Conservation (phyloP, 2,888 invertebrate genomes). For the Slavum lentiscoides region DNA sequence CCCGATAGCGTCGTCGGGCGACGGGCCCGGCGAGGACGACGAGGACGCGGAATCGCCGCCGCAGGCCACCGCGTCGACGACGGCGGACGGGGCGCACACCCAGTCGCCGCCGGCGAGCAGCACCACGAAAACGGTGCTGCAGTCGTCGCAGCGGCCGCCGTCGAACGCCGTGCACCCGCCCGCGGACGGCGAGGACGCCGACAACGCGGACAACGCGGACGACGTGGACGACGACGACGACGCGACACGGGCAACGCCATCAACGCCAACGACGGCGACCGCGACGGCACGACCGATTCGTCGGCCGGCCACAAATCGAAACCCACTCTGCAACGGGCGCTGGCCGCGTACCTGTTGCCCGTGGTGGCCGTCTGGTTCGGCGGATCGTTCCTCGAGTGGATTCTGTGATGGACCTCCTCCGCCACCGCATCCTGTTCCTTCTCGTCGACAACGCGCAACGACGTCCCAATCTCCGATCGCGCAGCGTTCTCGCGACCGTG, state of each 20-base stretch:
- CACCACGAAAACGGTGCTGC: too few relatives aligned
- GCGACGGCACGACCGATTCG: background rate
- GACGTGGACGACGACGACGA: conserved; percentile 55
- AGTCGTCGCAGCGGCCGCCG: background rate
- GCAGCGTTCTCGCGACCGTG: too few relatives aligned
- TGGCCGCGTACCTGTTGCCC: conserved; percentile 77
- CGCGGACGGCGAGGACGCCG: conserved; percentile 56
- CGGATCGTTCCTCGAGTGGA: conserved; percentile 77
- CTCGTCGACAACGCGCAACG: too few relatives aligned
- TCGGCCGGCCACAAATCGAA: conserved; percentile 54
- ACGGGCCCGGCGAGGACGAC: conserved; percentile 46
- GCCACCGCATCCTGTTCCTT: background rate
- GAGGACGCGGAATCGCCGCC: background rate
- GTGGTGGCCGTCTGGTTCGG: conserved; percentile 86
- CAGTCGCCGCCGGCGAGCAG: too few relatives aligned
- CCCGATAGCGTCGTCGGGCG: conserved; percentile 32
- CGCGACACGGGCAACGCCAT: conserved; percentile 39
- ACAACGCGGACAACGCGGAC: conserved; percentile 57
- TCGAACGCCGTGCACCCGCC: conserved; percentile 55
- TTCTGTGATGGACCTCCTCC: conserved; percentile 59
- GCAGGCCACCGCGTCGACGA: background rate
- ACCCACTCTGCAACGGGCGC: conserved; percentile 66
- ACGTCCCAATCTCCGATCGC: background rate
- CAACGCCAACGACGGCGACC: background rate
- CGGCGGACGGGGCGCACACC: conserved; percentile 54